These are phyloP conservation scores for Conomelus anceps DNA, from an alignment of 2,888 invertebrate genomes.

Conservation along the genomic window DNA sequence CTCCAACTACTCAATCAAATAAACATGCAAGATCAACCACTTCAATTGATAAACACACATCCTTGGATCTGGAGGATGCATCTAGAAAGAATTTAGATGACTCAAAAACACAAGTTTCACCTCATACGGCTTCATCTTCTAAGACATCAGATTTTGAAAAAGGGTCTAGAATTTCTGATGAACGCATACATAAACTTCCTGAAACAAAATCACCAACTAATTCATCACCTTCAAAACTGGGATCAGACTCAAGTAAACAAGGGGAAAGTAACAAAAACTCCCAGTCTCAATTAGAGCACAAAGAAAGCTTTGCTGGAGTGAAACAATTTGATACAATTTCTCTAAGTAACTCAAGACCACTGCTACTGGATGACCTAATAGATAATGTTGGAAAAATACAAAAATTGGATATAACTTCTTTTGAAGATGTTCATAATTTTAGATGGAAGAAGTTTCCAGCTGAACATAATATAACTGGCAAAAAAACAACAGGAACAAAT, in stretches of 20 bases:
- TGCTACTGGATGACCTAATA: background rate
- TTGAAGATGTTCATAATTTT: background rate
- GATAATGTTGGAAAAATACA: background rate
- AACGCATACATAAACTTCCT: background rate
- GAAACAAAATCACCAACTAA: background rate
- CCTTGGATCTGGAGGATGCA: background rate
- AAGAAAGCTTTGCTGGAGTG: background rate
- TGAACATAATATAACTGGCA: background rate
- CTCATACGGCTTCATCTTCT: background rate
- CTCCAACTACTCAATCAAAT: background rate
- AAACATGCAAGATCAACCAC: background rate
- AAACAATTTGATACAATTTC: background rate
- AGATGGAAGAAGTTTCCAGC: background rate
- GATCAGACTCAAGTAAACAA: background rate
- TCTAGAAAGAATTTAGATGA: background rate
- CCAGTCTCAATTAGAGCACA: background rate
- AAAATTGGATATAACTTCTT: background rate
- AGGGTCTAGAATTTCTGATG: background rate
- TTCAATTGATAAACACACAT: background rate
- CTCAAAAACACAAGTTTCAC: background rate
- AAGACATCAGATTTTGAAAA: background rate
- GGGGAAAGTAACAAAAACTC: background rate
- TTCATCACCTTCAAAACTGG: background rate
- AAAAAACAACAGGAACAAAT: background rate
- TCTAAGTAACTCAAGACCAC: background rate